phyloP scores from a whole-genome alignment of 2,888 invertebrate species.

The Megalurothrips usitatus region DNA sequence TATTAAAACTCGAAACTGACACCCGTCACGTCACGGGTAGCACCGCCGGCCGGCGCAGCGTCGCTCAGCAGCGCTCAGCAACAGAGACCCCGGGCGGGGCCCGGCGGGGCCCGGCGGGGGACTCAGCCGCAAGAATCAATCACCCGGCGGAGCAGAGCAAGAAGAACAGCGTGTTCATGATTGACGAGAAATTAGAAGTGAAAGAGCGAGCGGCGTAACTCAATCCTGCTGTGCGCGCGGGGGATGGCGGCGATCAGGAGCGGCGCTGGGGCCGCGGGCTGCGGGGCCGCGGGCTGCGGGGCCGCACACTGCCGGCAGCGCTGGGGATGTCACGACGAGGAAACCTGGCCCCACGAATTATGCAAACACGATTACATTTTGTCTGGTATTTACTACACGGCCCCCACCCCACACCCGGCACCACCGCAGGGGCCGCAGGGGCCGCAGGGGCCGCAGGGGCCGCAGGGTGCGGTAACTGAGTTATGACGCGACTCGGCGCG shows the following conservation, averaged over 20 bases:
- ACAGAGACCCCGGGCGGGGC: background rate
- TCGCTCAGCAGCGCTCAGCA: too few relatives aligned
- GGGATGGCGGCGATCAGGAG: background rate
- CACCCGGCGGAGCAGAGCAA: too few relatives aligned
- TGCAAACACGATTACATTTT: slow-evolving; percentile 18
- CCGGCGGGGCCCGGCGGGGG: background rate
- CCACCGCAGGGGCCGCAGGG: background rate
- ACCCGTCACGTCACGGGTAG: too few relatives aligned
- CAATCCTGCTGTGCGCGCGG: too few relatives aligned
- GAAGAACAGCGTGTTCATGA: too few relatives aligned
- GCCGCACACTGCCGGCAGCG: background rate
- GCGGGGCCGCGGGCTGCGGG: too few relatives aligned
- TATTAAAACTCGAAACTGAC: too few relatives aligned
- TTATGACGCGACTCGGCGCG: background rate
- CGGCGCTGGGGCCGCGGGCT: background rate
- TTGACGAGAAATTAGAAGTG: too few relatives aligned
- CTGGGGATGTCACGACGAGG: background rate
- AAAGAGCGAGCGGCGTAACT: too few relatives aligned
- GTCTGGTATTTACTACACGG: slow-evolving; percentile 19
- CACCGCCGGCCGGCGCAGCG: too few relatives aligned
- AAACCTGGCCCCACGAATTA: background rate
- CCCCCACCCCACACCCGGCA: background rate
- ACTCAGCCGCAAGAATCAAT: too few relatives aligned
- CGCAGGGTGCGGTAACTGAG: background rate
- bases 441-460: too few relatives aligned